Evolutionary conservation across 2,888 invertebrate species (phyloP).

Genomic region (Rutpela maculata): DNA sequence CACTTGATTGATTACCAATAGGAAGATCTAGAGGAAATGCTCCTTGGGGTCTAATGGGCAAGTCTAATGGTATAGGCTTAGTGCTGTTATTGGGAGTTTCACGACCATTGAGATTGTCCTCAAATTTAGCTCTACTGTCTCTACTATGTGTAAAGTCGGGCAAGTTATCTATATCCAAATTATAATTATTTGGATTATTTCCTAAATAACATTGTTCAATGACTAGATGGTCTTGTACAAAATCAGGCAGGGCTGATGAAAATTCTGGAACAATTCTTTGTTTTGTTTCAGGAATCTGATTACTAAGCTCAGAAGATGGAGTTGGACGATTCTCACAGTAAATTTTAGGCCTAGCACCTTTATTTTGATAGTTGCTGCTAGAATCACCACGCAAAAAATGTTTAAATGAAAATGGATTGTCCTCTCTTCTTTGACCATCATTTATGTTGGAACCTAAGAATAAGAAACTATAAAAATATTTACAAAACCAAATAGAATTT

Average conservation of each 20-base stretch:
- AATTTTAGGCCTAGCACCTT: constrained; percentile 88
- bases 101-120: constrained; percentile 53
- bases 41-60: constrained; percentile 67
- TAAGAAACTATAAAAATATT: constrained; percentile 17
- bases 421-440: constrained; percentile 75
- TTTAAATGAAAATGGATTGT: constrained; percentile 90
- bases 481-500: neutral
- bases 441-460: constrained; percentile 45
- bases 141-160: constrained; percentile 53
- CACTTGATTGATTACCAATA: constrained; percentile 59
- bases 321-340: constrained; percentile 72
- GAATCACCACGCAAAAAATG: constrained; percentile 83
- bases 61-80: constrained; percentile 66
- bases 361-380: constrained; percentile 80
- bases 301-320: constrained; percentile 70
- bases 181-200: constrained; percentile 73
- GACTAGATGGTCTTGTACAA: constrained; percentile 92
- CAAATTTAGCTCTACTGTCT: constrained; percentile 55
- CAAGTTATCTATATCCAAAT: constrained; percentile 67
- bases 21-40: constrained; percentile 73
- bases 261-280: constrained; percentile 74
- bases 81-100: constrained; percentile 24
- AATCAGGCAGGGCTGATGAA: constrained; percentile 86
- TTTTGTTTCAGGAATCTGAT: constrained; percentile 48
- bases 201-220: constrained; percentile 81